These are phyloP conservation scores for Scarus forsteni DNA, from an alignment of 2,797 vertebrate genomes.

Conservation along the genomic window DNA sequence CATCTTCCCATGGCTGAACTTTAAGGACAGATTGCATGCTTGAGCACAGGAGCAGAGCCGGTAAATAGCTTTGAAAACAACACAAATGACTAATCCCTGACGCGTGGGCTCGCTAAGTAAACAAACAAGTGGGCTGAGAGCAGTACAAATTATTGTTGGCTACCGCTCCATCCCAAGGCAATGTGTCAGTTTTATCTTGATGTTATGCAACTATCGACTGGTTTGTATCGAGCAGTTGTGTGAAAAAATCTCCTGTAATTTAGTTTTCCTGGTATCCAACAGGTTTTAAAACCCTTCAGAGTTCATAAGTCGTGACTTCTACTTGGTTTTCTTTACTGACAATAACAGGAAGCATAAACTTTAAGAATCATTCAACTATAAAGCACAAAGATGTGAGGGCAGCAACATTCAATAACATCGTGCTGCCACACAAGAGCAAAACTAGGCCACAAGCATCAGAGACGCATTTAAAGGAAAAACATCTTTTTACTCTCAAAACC, in stretches of 20 bases:
- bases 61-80: constrained; percentile 75
- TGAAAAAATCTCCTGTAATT: no score
- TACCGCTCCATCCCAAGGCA: constrained; percentile 70
- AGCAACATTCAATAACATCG: constrained; percentile 35
- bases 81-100: constrained; percentile 75
- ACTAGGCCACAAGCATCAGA: not conserved
- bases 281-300: no score
- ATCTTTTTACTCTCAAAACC: not conserved
- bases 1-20: constrained; percentile 71
- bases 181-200: constrained; percentile 74
- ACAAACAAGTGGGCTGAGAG: constrained; percentile 78
- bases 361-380: no score
- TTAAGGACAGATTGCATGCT: constrained; percentile 80
- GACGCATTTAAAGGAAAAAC: not conserved
- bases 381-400: not conserved
- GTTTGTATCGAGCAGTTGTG: constrained; percentile 5
- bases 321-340: no score
- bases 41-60: constrained; percentile 71
- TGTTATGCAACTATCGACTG: constrained; percentile 72
- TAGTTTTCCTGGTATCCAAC: no score
- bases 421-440: constrained; percentile 13
- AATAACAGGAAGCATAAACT: no score
- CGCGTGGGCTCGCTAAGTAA: constrained; percentile 71
- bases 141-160: constrained; percentile 76
- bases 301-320: no score